These are phyloP conservation scores for Helicoverpa zea DNA, from an alignment of 1,140 invertebrate genomes.

Conservation along the genomic window DNA sequence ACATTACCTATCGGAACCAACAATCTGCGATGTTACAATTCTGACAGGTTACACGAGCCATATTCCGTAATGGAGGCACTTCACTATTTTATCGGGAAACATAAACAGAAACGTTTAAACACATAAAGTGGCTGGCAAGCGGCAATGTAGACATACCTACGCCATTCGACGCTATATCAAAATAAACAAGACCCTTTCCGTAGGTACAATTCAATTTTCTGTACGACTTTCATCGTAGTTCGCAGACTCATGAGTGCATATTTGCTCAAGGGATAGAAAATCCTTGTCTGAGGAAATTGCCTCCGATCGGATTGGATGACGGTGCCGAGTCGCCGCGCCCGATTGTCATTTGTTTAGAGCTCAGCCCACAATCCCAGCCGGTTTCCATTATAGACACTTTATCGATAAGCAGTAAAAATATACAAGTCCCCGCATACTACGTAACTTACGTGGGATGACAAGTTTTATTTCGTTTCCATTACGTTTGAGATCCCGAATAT, in stretches of 20 bases:
- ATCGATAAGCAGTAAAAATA: constrained; percentile 51
- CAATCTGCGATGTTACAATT: constrained; percentile 33
- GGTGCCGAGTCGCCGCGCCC: constrained; percentile 55
- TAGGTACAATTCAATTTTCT: constrained; percentile 69
- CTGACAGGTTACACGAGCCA: constrained; percentile 19
- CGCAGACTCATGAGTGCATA: constrained; percentile 67
- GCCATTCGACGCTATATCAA: constrained; percentile 48
- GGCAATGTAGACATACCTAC: constrained; percentile 44
- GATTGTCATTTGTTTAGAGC: constrained; percentile 71
- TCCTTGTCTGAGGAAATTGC: constrained; percentile 77
- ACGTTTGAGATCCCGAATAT: constrained; percentile 17
- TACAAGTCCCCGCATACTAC: constrained; percentile 37
- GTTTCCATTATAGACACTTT: constrained; percentile 53
- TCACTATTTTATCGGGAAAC: constrained; percentile 47
- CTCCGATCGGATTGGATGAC: constrained; percentile 75
- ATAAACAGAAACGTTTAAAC: constrained; percentile 47
- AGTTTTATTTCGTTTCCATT: constrained; percentile 30
- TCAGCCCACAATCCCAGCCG: constrained; percentile 49
- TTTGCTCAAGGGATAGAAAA: constrained; percentile 73
- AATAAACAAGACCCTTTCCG: constrained; percentile 64
- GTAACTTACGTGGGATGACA: constrained; percentile 17
- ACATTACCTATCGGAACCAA: constrained; percentile 9
- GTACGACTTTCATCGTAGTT: constrained; percentile 64
- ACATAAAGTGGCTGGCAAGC: constrained; percentile 35
- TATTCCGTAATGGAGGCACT: constrained; percentile 33